Evolutionary conservation across 2,113 vertebrate genomes (phyloP), one percentile per base, ranked within the genome.

Genomic region (Labrus mixtus): DNA sequence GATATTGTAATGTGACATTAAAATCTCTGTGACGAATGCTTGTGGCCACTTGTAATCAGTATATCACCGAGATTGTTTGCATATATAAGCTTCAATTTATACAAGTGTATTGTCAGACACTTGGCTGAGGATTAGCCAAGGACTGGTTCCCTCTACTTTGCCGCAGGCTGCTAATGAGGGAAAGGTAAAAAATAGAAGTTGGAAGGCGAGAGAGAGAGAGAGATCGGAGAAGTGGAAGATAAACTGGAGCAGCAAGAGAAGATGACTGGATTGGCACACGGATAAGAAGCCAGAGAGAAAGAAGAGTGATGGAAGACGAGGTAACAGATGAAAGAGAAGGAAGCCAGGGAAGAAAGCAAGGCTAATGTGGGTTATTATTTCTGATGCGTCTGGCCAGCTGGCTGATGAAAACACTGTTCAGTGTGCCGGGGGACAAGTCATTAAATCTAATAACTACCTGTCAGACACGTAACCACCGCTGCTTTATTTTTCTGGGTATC

Each of bases 1-100:
- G 88, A 87, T 60, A 46, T 76, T 65, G 90, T 92, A 82, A 71
- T 68, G 91, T 93, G 82, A 89, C 36, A 93, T 90, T 93, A 93
- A 93, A 93, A 77, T 86, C 72, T 86, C 48, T 51, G 19, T 51
- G 48, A 51, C 1, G 63, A 63, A 65, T 50, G 78, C 20, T 53
- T 65, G 56, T 64, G 36, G 59, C 62, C 39, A n/a, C 50, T 83
- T 72, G 36, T 76, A 45, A 78, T 82, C 67, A 63, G 39, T 16
- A 43, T 54, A 25, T 75, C 6, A 8, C 19, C 55, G 19, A 64
- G 51, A 50, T 25, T 39, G 57, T 5, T 36, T 45, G 37, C 59
- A 36, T 69, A n/a, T 25, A 43, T 25, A 81, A 56, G 68, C 62
- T 10, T 48, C 23, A 60, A 69, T 72, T 87, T 55, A 70, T 60